Percentiles rank a stretch among this genome's conserved stretches.
These are phyloP conservation scores for Ahaetulla prasina DNA, from an alignment of 2,113 vertebrate species.

Conservation along the genomic window DNA sequence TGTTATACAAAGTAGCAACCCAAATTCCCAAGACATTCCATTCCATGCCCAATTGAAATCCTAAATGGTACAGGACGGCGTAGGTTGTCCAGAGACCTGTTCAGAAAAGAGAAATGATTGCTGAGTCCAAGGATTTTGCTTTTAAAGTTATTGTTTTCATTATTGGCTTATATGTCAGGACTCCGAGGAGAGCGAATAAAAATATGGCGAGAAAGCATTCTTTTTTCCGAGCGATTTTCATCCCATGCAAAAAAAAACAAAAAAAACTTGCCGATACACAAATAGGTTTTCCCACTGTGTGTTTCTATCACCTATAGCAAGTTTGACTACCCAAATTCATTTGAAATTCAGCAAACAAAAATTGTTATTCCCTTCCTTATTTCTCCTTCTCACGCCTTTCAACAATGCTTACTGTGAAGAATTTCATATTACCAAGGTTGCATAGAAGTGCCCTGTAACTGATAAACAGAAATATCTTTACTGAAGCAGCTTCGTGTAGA, in stretches of 20 bases:
- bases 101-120: constrained; percentile 48
- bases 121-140: constrained; percentile 47
- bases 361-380: constrained; percentile 18
- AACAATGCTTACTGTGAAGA: constrained; percentile 4
- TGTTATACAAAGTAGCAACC: not conserved
- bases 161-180: constrained; percentile 39
- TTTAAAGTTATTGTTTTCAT: constrained; percentile 45
- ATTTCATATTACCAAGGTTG: not conserved
- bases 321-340: constrained; percentile 34
- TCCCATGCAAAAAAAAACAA: constrained; percentile 34
- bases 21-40: not conserved
- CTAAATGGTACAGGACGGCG: not conserved
- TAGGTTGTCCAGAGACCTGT: constrained; percentile 12
- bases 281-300: constrained; percentile 27
- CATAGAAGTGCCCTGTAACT: not conserved
- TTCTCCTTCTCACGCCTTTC: not conserved
- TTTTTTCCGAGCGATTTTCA: constrained; percentile 38
- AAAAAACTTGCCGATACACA: constrained; percentile 15
- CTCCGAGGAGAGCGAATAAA: constrained; percentile 36
- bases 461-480: not conserved
- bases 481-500: not conserved
- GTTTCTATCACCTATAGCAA: constrained; percentile 23
- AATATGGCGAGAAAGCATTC: constrained; percentile 51
- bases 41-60: not conserved
- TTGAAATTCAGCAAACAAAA: constrained; percentile 1